Conservation (phyloP, 2,113 vertebrate species). For the Eupsittula cactorum region DNA sequence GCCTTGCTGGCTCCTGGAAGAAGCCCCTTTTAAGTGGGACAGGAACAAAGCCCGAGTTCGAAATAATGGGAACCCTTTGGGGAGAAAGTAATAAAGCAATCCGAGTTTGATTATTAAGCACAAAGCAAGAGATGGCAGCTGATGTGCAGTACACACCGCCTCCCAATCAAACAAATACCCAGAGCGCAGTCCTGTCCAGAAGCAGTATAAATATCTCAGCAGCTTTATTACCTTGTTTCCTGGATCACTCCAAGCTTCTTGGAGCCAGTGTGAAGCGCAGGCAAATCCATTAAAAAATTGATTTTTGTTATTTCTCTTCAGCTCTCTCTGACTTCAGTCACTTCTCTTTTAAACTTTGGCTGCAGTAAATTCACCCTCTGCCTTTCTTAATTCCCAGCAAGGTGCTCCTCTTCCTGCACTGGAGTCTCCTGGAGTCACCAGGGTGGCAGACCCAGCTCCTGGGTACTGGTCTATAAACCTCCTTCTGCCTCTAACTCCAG, state of each 20-base stretch:
- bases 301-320: neutral
- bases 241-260: neutral
- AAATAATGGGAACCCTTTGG: neutral
- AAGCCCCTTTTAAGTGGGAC: neutral
- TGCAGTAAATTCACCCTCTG: neutral
- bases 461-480: neutral
- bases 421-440: fast-evolving
- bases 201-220: neutral
- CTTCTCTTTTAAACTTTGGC: neutral
- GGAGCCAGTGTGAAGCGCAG: neutral
- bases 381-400: neutral
- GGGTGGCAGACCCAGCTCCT: neutral
- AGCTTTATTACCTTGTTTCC: neutral
- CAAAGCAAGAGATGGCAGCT: neutral
- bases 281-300: neutral
- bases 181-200: neutral
- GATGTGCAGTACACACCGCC: neutral
- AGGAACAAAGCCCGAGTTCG: neutral
- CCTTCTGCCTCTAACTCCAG: neutral
- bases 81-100: neutral
- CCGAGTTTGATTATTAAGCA: neutral
- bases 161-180: neutral
- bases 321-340: neutral
- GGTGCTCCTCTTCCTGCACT: neutral
- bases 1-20: neutral